phyloP scores from a whole-genome alignment of 2,113 vertebrate genomes.

The Zootoca vivipara region DNA sequence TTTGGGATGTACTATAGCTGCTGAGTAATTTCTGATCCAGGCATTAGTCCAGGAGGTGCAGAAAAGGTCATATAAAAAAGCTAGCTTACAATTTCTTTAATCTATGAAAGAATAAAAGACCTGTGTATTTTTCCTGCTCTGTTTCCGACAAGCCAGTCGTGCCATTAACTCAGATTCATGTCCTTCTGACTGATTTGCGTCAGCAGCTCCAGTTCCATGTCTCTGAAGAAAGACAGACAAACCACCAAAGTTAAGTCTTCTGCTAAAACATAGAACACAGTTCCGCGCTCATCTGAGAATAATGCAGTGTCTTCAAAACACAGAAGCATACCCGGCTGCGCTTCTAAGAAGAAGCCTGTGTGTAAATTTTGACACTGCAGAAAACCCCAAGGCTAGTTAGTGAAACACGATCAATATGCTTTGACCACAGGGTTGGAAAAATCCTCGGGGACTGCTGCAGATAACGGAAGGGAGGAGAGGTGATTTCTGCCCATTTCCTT shows the following conservation, averaged over 20 bases:
- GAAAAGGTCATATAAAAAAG: no score
- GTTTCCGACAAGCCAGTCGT: conserved; percentile 82
- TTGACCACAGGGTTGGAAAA: neutral
- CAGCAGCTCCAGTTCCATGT: conserved; percentile 87
- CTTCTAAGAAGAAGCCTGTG: neutral
- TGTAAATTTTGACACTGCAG: neutral
- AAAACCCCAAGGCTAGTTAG: neutral
- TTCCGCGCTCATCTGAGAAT: neutral
- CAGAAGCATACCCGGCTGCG: neutral
- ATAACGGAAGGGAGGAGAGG: neutral
- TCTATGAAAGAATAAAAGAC: conserved; percentile 59
- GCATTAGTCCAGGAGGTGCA: neutral
- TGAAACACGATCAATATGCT: neutral
- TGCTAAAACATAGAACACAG: conserved; percentile 7
- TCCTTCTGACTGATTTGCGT: conserved; percentile 92
- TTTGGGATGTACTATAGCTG: neutral
- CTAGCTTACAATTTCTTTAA: neutral
- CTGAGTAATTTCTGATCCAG: neutral
- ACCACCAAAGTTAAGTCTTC: neutral
- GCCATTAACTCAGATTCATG: conserved; percentile 89
- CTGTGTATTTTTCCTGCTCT: conserved; percentile 87
- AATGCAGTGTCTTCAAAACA: neutral
- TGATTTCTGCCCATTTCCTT: neutral
- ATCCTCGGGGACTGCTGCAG: no score
- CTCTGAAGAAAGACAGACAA: conserved; percentile 75